Evolutionary conservation across 2,888 invertebrate genomes (phyloP).

Genomic region (Scaptomyza cyrtandrae): DNA sequence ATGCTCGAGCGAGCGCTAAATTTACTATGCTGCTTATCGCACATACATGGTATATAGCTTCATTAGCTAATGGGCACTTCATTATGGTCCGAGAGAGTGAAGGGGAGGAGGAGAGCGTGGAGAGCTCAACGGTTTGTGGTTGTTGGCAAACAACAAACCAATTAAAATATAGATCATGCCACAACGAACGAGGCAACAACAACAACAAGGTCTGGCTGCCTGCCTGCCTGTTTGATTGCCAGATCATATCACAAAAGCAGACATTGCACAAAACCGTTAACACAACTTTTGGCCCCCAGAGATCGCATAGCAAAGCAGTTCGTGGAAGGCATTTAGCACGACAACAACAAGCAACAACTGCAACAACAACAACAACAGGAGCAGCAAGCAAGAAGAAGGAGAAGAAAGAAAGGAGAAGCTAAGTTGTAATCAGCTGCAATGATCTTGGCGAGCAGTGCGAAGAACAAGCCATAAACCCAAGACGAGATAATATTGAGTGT

Average conservation of each 20-base stretch:
- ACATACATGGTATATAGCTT: conserved; percentile 52
- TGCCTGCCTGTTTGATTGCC: not conserved
- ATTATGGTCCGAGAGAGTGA: conserved; percentile 36
- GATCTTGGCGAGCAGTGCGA: conserved; percentile 52
- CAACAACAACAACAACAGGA: conserved; percentile 19
- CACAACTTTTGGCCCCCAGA: conserved; percentile 48
- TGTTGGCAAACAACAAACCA: conserved; percentile 55
- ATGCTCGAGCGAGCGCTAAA: conserved; percentile 19
- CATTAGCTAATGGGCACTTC: conserved; percentile 74
- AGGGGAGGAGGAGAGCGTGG: conserved; percentile 4
- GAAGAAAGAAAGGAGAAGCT: conserved; percentile 25
- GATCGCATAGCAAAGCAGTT: conserved; percentile 51
- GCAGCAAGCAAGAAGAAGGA: conserved; percentile 3
- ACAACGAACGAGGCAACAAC: conserved; percentile 26
- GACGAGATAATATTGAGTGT: conserved; percentile 50
- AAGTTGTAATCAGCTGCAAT: conserved; percentile 37
- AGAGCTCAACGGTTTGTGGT: conserved; percentile 20
- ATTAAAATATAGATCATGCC: conserved; percentile 77
- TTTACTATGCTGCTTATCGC: conserved; percentile 27
- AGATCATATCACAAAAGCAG: conserved; percentile 52
- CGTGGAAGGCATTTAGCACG: conserved; percentile 70
- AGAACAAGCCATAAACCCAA: conserved; percentile 70
- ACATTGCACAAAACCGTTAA: conserved; percentile 63
- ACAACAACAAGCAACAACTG: conserved; percentile 38
- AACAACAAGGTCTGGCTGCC: not conserved